Evolutionary conservation across 2,113 vertebrate genomes (phyloP), one percentile per base, ranked within the genome.

Genomic region (Pipa parva): DNA sequence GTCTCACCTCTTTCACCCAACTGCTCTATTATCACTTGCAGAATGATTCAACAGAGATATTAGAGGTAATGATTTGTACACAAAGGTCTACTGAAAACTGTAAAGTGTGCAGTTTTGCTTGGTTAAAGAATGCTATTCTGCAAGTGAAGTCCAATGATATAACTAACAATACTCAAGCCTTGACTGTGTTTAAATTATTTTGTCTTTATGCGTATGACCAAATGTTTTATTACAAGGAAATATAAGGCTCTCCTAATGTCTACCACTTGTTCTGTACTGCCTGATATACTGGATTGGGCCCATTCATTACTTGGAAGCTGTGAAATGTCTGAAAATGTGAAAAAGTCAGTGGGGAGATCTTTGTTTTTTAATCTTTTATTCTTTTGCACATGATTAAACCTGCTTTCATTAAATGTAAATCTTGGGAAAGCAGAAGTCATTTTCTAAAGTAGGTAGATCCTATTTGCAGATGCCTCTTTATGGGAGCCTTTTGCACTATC

Each of bases 121-220:
- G 11, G 24, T 24, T 76, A 79, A 72, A 79, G 76, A 73, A 78
- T 77, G 80, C 81, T 77, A 79, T 80, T 79, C 78, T 59, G 74
- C 66, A 77, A 78, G 76, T 75, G 75, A 81, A 80, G 74, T 78
- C 74, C 76, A 80, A 71, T 81, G 76, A 74, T 75, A 83, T 80
- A 81, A 79, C 78, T 81, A 74, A 77, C 71, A 75, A 75, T 74
- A 82, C 68, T 74, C 78, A 79, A 80, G 77, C 78, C 76, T 77
- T 73, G 58, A 77, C 71, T 72, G 75, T 74, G 74, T 77, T 71
- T 54, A 73, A 78, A 73, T 78, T 71, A 73, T 67, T 75, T 76
- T 65, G 18, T 68, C 76, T 75, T 80, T 75, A 79, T 79, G 73
- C 74, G 76, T 76, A 75, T 76, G 78, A 73, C 73, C 73, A 76